Percentiles rank a stretch among this genome's conserved stretches.
These are phyloP conservation scores for Fringilla coelebs DNA, from an alignment of 2,797 vertebrate species.

Conservation along the genomic window DNA sequence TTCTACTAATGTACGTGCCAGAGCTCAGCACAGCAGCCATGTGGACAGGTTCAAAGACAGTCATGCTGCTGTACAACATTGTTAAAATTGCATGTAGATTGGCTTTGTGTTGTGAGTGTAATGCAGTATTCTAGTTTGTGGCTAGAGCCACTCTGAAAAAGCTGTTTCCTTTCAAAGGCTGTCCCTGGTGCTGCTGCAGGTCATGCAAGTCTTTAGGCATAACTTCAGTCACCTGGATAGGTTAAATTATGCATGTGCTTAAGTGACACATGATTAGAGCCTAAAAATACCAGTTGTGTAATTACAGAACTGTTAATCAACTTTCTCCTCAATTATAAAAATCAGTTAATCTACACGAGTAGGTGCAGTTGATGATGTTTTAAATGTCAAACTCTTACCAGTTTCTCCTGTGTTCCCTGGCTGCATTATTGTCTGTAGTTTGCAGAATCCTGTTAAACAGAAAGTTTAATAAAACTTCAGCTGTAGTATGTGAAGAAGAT, in stretches of 20 bases:
- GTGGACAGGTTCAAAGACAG: not conserved
- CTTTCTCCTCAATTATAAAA: slow-evolving; percentile 44
- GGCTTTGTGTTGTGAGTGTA: not conserved
- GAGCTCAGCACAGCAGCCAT: not conserved
- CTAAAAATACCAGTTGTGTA: slow-evolving; percentile 43
- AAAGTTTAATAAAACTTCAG: not conserved
- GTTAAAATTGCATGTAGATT: not conserved
- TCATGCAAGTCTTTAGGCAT: not conserved
- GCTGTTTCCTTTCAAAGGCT: not conserved
- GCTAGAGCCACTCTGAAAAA: not conserved
- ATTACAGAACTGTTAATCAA: slow-evolving; percentile 51
- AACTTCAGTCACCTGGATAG: slow-evolving; percentile 14
- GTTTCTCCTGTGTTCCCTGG: not conserved
- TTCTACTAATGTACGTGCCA: not conserved
- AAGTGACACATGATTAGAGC: slow-evolving; percentile 11
- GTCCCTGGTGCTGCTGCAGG: not conserved
- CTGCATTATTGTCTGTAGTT: not conserved
- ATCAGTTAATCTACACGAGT: slow-evolving; percentile 7
- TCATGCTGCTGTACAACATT: not conserved
- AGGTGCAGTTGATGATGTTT: slow-evolving; percentile 13
- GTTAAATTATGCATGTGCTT: slow-evolving; percentile 14
- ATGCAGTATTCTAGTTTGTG: not conserved
- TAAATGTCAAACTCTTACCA: not conserved
- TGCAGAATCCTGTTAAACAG: not conserved
- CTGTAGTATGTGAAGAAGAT: not conserved